A percentile compares a stretch with the other conserved stretches of the same genome.
phyloP scores from a whole-genome alignment of 2,113 vertebrate genomes.

The Channa maculata region DNA sequence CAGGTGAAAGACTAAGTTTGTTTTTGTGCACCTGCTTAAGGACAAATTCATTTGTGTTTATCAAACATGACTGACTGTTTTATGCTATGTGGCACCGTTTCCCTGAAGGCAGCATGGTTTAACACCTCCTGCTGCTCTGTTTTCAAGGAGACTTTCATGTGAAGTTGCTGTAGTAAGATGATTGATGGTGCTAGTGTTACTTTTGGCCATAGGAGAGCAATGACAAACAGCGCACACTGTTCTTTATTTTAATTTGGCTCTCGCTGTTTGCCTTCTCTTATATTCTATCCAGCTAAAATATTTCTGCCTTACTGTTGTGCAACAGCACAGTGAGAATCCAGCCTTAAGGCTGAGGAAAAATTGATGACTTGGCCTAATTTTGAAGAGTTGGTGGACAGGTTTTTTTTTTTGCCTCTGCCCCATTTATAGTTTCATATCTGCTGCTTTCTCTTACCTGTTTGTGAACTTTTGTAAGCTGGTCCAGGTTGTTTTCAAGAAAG shows the following conservation, averaged over 20 bases:
- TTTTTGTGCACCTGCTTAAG: slow-evolving; percentile 21
- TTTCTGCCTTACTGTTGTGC: slow-evolving; percentile 1
- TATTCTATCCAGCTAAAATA: slow-evolving; percentile 9
- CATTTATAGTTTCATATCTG: background rate
- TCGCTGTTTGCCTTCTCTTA: background rate
- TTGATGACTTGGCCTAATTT: slow-evolving; percentile 4
- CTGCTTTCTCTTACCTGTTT: slow-evolving; percentile 88
- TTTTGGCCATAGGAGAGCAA: slow-evolving; percentile 28
- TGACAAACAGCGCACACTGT: slow-evolving; percentile 21
- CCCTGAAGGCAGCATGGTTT: slow-evolving; percentile 11
- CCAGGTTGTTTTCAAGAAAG: slow-evolving; percentile 97
- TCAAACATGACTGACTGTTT: slow-evolving; percentile 25
- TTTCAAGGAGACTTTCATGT: slow-evolving; percentile 57
- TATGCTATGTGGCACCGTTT: slow-evolving; percentile 13
- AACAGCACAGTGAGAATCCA: background rate
- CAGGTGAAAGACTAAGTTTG: background rate
- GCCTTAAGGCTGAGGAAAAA: background rate
- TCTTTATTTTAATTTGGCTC: slow-evolving; percentile 50
- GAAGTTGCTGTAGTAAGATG: slow-evolving; percentile 39
- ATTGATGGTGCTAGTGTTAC: slow-evolving; percentile 52
- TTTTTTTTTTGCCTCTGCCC: background rate
- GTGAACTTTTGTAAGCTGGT: slow-evolving; percentile 96
- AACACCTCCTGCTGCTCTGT: slow-evolving; percentile 39
- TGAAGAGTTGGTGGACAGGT: background rate
- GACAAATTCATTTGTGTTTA: slow-evolving; percentile 38